Evolutionary conservation across 2,797 vertebrate genomes (phyloP).

Genomic region (Otolemur crassicaudatus): DNA sequence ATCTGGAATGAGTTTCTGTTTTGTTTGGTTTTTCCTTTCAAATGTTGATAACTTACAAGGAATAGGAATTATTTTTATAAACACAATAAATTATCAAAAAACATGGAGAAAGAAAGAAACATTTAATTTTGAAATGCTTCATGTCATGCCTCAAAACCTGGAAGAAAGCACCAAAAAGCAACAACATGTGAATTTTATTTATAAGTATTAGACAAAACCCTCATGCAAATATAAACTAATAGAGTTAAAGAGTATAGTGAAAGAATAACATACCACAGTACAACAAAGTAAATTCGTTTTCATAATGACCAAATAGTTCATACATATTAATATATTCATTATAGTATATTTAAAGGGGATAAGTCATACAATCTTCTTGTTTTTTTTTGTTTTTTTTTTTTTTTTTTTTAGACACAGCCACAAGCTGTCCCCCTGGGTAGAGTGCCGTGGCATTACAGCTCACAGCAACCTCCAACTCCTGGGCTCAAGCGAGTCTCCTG

Average conservation of each 20-base stretch:
- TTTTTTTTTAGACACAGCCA: too few relatives aligned
- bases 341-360: background rate
- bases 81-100: conserved; percentile 20
- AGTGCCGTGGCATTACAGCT: too few relatives aligned
- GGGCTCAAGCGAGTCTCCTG: too few relatives aligned
- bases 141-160: background rate
- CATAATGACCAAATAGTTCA: conserved; percentile 14
- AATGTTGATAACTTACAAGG: background rate
- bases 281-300: background rate
- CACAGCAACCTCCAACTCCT: too few relatives aligned
- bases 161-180: background rate
- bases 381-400: too few relatives aligned
- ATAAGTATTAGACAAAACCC: background rate
- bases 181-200: background rate
- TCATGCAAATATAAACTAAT: conserved; percentile 21
- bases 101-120: background rate
- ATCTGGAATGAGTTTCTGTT: background rate
- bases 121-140: background rate
- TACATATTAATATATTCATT: background rate
- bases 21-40: background rate
- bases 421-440: too few relatives aligned
- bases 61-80: conserved; percentile 14
- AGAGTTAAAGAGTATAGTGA: background rate
- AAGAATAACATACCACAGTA: background rate
- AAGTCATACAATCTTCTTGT: too few relatives aligned